Percentiles rank a stretch among this genome's conserved stretches.
Conservation (phyloP, 2,888 invertebrate species). For the Meiosimyza decipiens region DNA sequence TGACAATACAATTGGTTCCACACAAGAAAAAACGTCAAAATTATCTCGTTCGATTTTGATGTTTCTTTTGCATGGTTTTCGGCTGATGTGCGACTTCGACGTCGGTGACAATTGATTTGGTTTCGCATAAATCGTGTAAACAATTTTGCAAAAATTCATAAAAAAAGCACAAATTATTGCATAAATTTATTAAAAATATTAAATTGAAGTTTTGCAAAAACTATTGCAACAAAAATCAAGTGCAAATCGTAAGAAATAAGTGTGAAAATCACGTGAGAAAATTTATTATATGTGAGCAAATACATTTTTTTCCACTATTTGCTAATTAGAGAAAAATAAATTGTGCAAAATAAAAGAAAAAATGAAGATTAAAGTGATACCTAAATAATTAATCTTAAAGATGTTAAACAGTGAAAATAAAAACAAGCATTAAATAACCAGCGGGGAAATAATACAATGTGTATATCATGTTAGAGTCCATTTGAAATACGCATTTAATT, state of each 20-base stretch:
- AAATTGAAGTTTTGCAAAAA: constrained; percentile 41
- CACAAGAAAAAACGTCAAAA: constrained; percentile 16
- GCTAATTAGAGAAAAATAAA: constrained; percentile 25
- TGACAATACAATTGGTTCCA: not conserved
- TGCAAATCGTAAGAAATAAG: constrained; percentile 32
- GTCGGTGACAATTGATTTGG: constrained; percentile 37
- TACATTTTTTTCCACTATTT: constrained; percentile 29
- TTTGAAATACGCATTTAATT: constrained; percentile 5
- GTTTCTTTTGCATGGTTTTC: constrained; percentile 42
- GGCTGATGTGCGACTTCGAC: constrained; percentile 35
- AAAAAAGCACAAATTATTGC: constrained; percentile 47
- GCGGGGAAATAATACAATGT: too few relatives aligned
- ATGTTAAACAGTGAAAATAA: not conserved
- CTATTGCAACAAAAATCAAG: constrained; percentile 37
- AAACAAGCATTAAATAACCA: not conserved
- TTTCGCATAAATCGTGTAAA: constrained; percentile 43
- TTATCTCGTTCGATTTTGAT: not conserved
- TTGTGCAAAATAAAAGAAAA: not conserved
- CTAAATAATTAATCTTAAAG: not conserved
- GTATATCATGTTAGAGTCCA: not conserved
- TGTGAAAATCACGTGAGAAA: constrained; percentile 55
- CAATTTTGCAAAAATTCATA: constrained; percentile 49
- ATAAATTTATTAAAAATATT: constrained; percentile 34
- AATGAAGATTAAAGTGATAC: not conserved
- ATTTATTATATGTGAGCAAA: constrained; percentile 45